Conservation (phyloP, 2,113 vertebrate species). For the Rhinolophus ferrumequinum region DNA sequence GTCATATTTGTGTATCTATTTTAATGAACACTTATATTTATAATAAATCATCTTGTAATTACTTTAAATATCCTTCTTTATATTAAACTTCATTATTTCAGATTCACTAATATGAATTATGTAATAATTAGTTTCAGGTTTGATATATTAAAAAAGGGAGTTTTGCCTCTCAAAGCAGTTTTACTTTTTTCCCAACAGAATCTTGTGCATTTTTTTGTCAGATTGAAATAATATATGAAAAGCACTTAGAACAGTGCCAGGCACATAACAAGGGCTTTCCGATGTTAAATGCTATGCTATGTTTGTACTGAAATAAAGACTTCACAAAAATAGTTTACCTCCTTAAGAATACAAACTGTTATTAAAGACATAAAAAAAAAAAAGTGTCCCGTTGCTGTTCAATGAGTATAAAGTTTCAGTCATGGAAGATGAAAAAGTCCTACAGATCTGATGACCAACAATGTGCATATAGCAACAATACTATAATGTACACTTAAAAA, state of each 20-base stretch:
- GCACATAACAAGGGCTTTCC: background rate
- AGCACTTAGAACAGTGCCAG: background rate
- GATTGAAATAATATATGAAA: background rate
- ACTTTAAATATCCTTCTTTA: constrained; percentile 29
- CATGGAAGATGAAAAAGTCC: background rate
- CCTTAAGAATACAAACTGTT: background rate
- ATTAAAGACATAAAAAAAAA: constrained; percentile 2
- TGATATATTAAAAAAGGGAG: background rate
- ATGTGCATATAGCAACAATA: background rate
- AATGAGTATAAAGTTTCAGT: background rate
- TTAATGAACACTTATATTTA: background rate
- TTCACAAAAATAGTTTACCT: constrained; percentile 33
- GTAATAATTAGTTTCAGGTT: background rate
- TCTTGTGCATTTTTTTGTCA: background rate
- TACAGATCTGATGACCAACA: background rate
- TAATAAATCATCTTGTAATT: background rate
- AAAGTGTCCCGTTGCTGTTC: background rate
- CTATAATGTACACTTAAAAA: background rate
- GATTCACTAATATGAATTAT: constrained; percentile 3
- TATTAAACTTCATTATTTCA: constrained; percentile 17
- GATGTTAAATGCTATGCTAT: background rate
- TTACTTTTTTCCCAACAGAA: background rate
- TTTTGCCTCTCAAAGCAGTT: background rate
- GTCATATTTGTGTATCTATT: background rate
- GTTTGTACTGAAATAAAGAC: background rate